These are phyloP conservation scores for Synchiropus splendidus DNA, from an alignment of 2,113 vertebrate genomes.

Conservation along the genomic window DNA sequence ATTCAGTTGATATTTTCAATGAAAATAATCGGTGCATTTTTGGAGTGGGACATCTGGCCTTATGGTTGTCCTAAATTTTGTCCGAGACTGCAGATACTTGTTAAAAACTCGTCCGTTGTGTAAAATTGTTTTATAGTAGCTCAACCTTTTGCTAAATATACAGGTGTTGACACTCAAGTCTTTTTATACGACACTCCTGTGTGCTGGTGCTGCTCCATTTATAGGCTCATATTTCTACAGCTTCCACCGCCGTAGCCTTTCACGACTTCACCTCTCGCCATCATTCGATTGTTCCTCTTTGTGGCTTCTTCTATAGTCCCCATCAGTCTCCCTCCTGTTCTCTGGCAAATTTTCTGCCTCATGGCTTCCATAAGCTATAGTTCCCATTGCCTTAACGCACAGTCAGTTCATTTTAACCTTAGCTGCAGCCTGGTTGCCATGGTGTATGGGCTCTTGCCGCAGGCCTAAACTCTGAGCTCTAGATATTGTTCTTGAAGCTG, in stretches of 20 bases:
- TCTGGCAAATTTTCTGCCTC: constrained; percentile 58
- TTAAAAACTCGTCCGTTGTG: too few relatives aligned
- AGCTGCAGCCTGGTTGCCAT: constrained; percentile 44
- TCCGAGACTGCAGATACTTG: too few relatives aligned
- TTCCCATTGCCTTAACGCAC: constrained; percentile 55
- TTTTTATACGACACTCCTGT: too few relatives aligned
- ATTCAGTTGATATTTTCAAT: too few relatives aligned
- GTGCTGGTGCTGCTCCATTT: too few relatives aligned
- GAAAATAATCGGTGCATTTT: too few relatives aligned
- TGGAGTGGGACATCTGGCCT: too few relatives aligned
- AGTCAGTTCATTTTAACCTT: constrained; percentile 55
- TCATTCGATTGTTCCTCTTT: constrained; percentile 11
- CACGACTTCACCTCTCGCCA: constrained; percentile 16
- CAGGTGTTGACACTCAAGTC: too few relatives aligned
- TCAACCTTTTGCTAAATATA: too few relatives aligned
- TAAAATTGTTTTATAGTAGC: too few relatives aligned
- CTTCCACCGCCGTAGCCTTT: constrained; percentile 3
- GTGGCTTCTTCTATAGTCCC: constrained; percentile 16
- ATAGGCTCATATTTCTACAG: too few relatives aligned
- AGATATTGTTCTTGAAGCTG: constrained; percentile 49
- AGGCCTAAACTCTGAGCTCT: constrained; percentile 31
- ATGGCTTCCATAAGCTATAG: constrained; percentile 60
- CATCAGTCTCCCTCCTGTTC: constrained; percentile 25
- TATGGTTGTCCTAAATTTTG: too few relatives aligned
- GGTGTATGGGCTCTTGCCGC: constrained; percentile 53